These are phyloP conservation scores for Siniperca scherzeri DNA, from an alignment of 2,797 vertebrate genomes.

Conservation along the genomic window DNA sequence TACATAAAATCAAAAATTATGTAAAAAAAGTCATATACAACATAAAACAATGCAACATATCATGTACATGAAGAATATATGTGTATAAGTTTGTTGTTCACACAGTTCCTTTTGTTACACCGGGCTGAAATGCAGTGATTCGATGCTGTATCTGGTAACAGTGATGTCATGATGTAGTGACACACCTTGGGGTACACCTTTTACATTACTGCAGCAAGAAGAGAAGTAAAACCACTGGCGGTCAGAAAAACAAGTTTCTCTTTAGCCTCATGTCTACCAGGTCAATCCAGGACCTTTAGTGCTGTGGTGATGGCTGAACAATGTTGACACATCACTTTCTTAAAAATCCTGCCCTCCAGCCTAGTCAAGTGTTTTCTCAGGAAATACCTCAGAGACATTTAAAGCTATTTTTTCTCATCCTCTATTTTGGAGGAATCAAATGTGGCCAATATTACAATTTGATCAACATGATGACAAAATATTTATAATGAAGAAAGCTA, in stretches of 20 bases:
- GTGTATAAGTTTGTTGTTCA: not conserved
- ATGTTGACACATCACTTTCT: constrained; percentile 37
- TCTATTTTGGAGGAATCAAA: constrained; percentile 8
- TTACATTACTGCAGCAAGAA: not conserved
- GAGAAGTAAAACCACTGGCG: not conserved
- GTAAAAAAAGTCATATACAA: too few relatives aligned
- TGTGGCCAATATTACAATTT: not conserved
- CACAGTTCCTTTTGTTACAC: not conserved
- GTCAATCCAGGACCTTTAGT: constrained; percentile 13
- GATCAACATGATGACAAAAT: not conserved
- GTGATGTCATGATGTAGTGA: not conserved
- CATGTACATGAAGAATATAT: not conserved
- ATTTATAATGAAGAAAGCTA: not conserved
- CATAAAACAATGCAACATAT: not conserved
- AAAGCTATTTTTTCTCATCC: constrained; percentile 16
- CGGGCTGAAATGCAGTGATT: not conserved
- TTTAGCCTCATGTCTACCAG: constrained; percentile 14
- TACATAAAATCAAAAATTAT: not conserved
- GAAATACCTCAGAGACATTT: constrained; percentile 6
- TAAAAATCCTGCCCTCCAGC: constrained; percentile 32
- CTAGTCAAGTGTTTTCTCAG: not conserved
- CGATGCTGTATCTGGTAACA: not conserved
- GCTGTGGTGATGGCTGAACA: constrained; percentile 1
- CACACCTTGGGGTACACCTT: not conserved
- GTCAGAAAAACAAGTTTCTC: constrained; percentile 12